Evolutionary conservation across 2,797 vertebrate species (phyloP).

Genomic region (Nyctibius grandis): DNA sequence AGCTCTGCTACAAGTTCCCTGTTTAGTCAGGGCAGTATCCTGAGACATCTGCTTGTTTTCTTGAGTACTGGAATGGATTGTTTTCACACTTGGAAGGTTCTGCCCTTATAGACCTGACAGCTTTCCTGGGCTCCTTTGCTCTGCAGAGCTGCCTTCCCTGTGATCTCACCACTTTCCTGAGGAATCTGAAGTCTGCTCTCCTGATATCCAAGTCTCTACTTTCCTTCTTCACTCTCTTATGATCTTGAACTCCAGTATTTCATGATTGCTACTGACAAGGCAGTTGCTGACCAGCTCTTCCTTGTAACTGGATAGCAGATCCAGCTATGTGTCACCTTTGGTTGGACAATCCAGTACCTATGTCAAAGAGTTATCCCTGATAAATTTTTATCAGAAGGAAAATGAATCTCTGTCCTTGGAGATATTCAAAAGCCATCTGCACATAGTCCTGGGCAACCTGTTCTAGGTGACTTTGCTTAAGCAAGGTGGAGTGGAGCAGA

Average conservation of each 20-base stretch:
- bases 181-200: neutral
- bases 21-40: neutral
- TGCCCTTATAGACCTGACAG: neutral
- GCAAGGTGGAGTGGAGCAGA: neutral
- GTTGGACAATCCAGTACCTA: neutral
- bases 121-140: neutral
- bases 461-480: neutral
- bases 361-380: neutral
- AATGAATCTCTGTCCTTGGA: neutral
- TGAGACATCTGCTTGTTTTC: neutral
- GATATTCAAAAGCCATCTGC: neutral
- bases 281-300: neutral
- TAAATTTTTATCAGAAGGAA: neutral
- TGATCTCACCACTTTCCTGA: neutral
- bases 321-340: neutral
- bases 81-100: neutral
- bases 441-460: accelerated
- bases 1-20: neutral
- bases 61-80: neutral
- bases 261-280: neutral
- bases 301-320: neutral
- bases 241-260: neutral
- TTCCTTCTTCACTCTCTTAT: neutral
- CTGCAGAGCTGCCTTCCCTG: neutral
- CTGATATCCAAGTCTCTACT: neutral